A percentile compares a stretch with the other conserved stretches of the same genome.
phyloP scores from a whole-genome alignment of 2,888 invertebrate species.

The Oscheius sp. region DNA sequence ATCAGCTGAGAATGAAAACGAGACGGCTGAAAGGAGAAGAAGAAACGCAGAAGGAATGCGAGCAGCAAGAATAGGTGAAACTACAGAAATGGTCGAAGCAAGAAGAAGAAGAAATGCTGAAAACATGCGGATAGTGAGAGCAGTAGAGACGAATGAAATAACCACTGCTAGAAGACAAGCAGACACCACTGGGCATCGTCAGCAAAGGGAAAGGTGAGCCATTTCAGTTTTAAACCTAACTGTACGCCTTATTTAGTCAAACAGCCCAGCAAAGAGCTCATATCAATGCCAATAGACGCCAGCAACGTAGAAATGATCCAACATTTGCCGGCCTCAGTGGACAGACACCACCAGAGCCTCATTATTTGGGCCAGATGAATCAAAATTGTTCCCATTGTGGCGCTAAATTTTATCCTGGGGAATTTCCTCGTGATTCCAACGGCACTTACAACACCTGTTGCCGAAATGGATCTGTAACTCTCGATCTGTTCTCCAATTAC shows the following conservation, averaged over 20 bases:
- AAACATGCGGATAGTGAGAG: no score
- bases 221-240: background rate
- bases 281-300: background rate
- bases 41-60: no score
- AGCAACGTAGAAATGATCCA: background rate
- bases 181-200: background rate
- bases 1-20: no score
- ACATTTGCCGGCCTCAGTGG: background rate
- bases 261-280: background rate
- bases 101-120: no score
- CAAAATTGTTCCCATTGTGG: constrained; percentile 13
- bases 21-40: no score
- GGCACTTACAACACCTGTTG: constrained; percentile 25
- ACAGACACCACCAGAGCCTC: background rate
- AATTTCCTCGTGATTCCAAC: background rate
- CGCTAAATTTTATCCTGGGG: constrained; percentile 23
- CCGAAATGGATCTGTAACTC: background rate
- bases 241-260: background rate
- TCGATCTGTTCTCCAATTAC: constrained; percentile 19
- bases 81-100: no score
- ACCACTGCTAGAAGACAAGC: background rate
- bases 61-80: no score
- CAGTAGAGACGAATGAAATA: background rate
- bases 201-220: background rate
- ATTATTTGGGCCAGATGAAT: constrained; percentile 9